phyloP scores from a whole-genome alignment of 2,797 vertebrate species.

The Scarus forsteni region DNA sequence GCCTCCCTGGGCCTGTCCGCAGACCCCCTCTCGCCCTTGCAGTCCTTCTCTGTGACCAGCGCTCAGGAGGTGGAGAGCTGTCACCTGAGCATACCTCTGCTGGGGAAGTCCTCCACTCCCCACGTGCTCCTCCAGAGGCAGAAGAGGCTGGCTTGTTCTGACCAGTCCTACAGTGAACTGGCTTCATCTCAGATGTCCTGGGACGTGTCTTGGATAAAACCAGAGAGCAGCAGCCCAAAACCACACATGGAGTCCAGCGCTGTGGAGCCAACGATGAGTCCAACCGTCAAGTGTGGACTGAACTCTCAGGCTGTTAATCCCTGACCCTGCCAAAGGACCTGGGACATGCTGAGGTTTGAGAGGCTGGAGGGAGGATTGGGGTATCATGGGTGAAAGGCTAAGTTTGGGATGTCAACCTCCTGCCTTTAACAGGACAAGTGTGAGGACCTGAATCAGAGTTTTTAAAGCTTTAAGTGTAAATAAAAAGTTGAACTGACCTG shows the following conservation, averaged over 20 bases:
- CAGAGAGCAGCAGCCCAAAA: constrained; percentile 70
- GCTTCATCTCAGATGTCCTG: constrained; percentile 72
- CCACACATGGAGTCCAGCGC: constrained; percentile 66
- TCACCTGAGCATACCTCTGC: constrained; percentile 42
- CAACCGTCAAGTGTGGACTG: constrained; percentile 53
- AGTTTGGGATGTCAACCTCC: too few relatives aligned
- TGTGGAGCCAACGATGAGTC: constrained; percentile 75
- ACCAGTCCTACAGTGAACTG: constrained; percentile 61
- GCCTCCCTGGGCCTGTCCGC: constrained; percentile 40
- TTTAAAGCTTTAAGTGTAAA: constrained; percentile 37
- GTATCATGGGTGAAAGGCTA: too few relatives aligned
- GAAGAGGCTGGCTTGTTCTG: constrained; percentile 49
- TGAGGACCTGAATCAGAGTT: too few relatives aligned
- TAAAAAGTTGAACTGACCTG: constrained; percentile 42
- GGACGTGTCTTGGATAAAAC: constrained; percentile 87
- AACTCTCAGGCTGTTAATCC: constrained; percentile 45
- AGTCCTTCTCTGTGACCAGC: constrained; percentile 24
- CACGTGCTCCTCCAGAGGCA: constrained; percentile 59
- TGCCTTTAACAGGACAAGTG: too few relatives aligned
- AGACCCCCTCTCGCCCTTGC: constrained; percentile 58
- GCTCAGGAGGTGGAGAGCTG: constrained; percentile 28
- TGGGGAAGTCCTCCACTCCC: constrained; percentile 85
- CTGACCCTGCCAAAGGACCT: constrained; percentile 14
- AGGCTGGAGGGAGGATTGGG: too few relatives aligned
- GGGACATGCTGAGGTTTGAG: too few relatives aligned